Base-by-base conservation (phyloP, 2,113 vertebrate species). In the Cephalopholis sonnerati region DNA sequence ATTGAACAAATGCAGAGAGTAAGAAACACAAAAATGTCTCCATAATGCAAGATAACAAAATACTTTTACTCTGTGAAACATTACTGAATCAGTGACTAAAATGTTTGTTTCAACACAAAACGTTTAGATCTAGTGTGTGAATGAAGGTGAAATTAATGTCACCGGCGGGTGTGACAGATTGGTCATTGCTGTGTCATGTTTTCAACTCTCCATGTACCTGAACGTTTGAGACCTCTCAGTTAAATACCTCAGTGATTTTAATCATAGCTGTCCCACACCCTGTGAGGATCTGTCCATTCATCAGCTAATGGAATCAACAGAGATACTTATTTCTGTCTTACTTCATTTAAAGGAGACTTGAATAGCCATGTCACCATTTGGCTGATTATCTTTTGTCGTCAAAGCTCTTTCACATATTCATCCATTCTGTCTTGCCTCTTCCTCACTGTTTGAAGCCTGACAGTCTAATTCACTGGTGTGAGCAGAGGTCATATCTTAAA, bases 401-500 rank as follows among this genome's bases (percentile, higher is more conserved):
- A 16, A 32, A 41, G 39, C 77, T 82, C 13, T 80, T 39, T 81
- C 17, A 46, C 20, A 36, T 36, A 22, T 22, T 70, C 61, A 29
- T 77, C 66, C 68, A 25, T 41, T 66, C 68, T 18, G 69, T 51
- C 54, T 3, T 24, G 22, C 29, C 29, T 67, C 63, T 58, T 73
- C 63, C 22, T 29, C 48, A 5, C 53, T 55, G 32, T 36, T 36
- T 36, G 55, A 75, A 81, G 51, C 54, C 82, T 54, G 58, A 67
- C 79, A 81, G 81, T 83, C 81, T 87, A 54, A 73, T 87, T 85
- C 73, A 39, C 48, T 51, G 41, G 59, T 51, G 62, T 86, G 82
- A 83, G 67, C 77, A 76, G 76, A 88, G 77, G 82, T 86, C 82
- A 82, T 51, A 83, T 69, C 73, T 89, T 85, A 66, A 54, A 77